These are phyloP conservation scores for Onychomys leucogaster DNA, from an alignment of 2,797 vertebrate genomes.

Conservation along the genomic window DNA sequence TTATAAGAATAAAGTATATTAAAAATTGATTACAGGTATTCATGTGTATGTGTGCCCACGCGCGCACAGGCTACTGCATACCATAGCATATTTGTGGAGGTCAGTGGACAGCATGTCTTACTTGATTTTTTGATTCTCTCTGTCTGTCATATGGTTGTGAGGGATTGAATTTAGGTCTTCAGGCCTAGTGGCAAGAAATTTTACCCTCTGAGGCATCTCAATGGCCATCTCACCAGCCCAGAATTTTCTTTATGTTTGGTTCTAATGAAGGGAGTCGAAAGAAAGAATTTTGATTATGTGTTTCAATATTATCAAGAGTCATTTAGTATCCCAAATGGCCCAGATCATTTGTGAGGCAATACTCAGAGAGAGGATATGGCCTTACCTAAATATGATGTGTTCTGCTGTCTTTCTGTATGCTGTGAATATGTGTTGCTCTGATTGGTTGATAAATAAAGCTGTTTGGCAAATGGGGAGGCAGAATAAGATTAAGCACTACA, in stretches of 20 bases:
- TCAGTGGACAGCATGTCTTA: background rate
- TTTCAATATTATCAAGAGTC: too few relatives aligned
- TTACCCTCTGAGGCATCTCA: background rate
- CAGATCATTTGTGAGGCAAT: background rate
- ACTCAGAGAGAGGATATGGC: background rate
- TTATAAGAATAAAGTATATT: background rate
- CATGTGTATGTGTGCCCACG: fast-evolving
- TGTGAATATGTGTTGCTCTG: too few relatives aligned
- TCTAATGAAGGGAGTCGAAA: background rate
- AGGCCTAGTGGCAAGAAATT: too few relatives aligned
- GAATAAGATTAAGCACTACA: too few relatives aligned
- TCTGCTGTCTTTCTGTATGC: too few relatives aligned
- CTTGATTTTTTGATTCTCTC: too few relatives aligned
- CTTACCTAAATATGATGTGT: background rate
- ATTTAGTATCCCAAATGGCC: background rate
- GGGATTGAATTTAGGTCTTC: background rate
- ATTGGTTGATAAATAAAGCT: too few relatives aligned
- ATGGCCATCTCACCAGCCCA: too few relatives aligned
- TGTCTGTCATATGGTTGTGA: background rate
- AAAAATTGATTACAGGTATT: background rate
- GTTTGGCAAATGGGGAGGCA: too few relatives aligned
- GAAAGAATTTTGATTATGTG: background rate
- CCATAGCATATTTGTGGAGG: background rate
- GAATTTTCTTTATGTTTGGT: background rate
- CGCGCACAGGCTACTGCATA: background rate